Conservation (phyloP, 2,113 vertebrate genomes). For the Channa maculata region DNA sequence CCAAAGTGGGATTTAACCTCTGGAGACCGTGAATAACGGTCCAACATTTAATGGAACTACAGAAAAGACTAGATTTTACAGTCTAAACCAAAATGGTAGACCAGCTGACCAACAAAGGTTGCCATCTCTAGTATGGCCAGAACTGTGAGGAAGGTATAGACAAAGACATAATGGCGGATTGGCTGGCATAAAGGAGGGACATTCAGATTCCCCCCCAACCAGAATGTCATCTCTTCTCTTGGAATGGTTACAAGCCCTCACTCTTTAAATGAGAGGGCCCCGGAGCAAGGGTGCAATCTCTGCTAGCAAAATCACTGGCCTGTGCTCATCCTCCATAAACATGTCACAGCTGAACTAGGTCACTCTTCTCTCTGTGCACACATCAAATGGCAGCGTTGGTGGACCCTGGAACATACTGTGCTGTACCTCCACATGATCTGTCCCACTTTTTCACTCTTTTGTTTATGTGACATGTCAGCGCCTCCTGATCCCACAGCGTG, state of each 20-base stretch:
- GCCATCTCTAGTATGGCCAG: neutral
- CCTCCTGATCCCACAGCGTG: constrained; percentile 42
- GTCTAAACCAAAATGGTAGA: neutral
- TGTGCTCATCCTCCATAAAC: constrained; percentile 80
- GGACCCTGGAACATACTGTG: constrained; percentile 41
- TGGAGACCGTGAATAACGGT: neutral
- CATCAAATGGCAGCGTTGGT: constrained; percentile 58
- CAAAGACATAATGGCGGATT: constrained; percentile 20
- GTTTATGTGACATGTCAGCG: constrained; percentile 58
- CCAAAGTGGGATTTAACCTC: neutral
- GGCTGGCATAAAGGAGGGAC: constrained; percentile 32
- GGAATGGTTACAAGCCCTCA: constrained; percentile 55
- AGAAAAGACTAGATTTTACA: neutral
- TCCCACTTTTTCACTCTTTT: constrained; percentile 47
- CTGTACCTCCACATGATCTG: constrained; percentile 52
- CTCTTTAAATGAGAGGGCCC: constrained; percentile 75
- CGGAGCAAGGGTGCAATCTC: constrained; percentile 74
- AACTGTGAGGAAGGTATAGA: constrained; percentile 8
- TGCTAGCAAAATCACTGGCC: constrained; percentile 75
- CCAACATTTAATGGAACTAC: too few relatives aligned
- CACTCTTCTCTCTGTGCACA: constrained; percentile 67
- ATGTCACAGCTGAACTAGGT: constrained; percentile 80
- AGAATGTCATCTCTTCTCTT: constrained; percentile 61
- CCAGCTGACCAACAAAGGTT: neutral
- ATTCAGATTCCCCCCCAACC: constrained; percentile 48